Evolutionary conservation across 2,113 vertebrate genomes (phyloP), one percentile per base, ranked within the genome.

Genomic region (Amphiprion ocellaris): DNA sequence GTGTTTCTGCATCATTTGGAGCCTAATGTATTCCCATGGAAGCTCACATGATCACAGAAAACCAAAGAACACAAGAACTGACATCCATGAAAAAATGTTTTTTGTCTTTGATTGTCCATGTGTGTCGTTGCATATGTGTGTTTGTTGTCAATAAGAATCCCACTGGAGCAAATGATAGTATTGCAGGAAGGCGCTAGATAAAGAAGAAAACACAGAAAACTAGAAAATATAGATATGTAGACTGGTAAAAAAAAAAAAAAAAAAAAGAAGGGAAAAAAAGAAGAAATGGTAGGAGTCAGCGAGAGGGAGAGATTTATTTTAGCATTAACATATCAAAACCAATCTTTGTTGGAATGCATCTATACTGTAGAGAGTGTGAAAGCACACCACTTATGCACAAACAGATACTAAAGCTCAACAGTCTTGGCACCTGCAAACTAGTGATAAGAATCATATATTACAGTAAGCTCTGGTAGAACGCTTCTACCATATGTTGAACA

Each of bases 1-100:
- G 74, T 88, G 75, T 86, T 89, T 88, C 89, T 83, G 78, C 70
- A 81, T 89, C 79, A 90, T 79, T 88, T 84, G 60, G 53, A 74
- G 63, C n/a, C 71, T 41, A 79, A 76, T 78, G 78, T 41, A 64
- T 69, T 84, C 33, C 61, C 55, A 26, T 69, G 72, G 54, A 79
- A 63, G 77, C 26, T 53, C 58, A 77, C 44, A 73, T 63, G 59
- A 55, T 77, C 39, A 81, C 49, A 65, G 52, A 73, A 69, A 75
- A 87, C 76, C 73, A 64, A 50, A 81, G 28, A 62, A 64, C 55
- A 77, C 10, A 46, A 63, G 72, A 82, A 76, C 41, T 66, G 81
- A 86, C 67, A 46, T 24, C 55, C 17, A 82, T 15, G 5, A 63
- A 86, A 74, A 71, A 73, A 88, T 56, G 26, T 17, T 62, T 10